phyloP scores from a whole-genome alignment of 2,888 invertebrate species.

The Hololepta plana region DNA sequence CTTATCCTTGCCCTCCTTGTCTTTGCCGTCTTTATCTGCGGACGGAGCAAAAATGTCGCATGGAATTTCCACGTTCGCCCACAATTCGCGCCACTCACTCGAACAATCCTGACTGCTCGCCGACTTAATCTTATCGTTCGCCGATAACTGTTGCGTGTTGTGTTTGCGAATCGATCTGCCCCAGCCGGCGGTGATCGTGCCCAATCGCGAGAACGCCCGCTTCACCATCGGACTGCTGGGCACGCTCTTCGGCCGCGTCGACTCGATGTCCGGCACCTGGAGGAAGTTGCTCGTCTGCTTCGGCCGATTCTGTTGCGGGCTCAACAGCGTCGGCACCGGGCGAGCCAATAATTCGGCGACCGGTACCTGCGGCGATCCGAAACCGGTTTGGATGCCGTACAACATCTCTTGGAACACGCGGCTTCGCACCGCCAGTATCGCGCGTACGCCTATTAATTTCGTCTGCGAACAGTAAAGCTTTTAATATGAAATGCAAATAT shows the following conservation, averaged over 20 bases:
- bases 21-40: slow-evolving; percentile 63
- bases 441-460: slow-evolving; percentile 77
- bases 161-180: slow-evolving; percentile 73
- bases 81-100: slow-evolving; percentile 36
- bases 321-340: slow-evolving; percentile 70
- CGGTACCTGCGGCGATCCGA: slow-evolving; percentile 84
- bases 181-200: slow-evolving; percentile 82
- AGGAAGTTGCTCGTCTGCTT: slow-evolving; percentile 84
- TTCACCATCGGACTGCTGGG: slow-evolving; percentile 90
- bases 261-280: slow-evolving; percentile 75
- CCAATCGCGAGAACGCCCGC: slow-evolving; percentile 75
- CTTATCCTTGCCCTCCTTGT: slow-evolving; percentile 63
- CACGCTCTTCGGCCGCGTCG: slow-evolving; percentile 78
- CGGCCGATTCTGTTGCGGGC: slow-evolving; percentile 69
- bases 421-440: slow-evolving; percentile 80
- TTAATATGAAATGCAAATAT: no score
- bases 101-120: slow-evolving; percentile 79
- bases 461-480: slow-evolving; percentile 12
- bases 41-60: slow-evolving; percentile 10
- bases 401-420: slow-evolving; percentile 89
- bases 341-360: slow-evolving; percentile 74
- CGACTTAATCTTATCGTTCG: slow-evolving; percentile 83
- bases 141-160: slow-evolving; percentile 62
- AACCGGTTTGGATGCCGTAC: slow-evolving; percentile 85
- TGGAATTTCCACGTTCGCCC: slow-evolving; percentile 1